Base-by-base conservation (phyloP, 2,888 invertebrate genomes). In the Glaucopsyche alexis region DNA sequence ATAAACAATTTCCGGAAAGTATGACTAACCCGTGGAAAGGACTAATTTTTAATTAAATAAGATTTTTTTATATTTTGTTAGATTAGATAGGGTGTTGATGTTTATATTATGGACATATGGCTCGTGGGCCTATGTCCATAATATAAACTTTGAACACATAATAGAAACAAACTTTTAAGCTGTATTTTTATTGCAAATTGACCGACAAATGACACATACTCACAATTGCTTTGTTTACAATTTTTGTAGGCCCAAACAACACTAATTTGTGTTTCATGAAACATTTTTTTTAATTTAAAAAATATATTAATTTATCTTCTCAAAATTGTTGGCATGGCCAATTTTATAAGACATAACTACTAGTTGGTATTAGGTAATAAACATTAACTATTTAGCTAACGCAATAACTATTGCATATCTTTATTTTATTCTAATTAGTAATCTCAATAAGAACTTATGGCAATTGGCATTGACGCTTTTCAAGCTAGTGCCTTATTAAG, bases 131-230 rank as follows among this genome's bases (percentile, higher is more conserved):
- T n/a, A n/a, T n/a, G n/a, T n/a, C n/a, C n/a, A n/a, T n/a, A n/a
- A n/a, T n/a, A n/a, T n/a, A n/a, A n/a, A n/a, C n/a, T n/a, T n/a
- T n/a, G n/a, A n/a, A n/a, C n/a, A n/a, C n/a, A n/a, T n/a, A n/a
- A n/a, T n/a, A n/a, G 13, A 19, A 47, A 19, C 19, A 49, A 69
- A 2, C 14, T 65, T 40, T 70, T 76, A 77, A 80, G 79, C 80
- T 79, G 82, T 76, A 74, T 75, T 83, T 89, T 90, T 87, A 89
- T 88, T 90, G 85, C 83, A 81, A 81, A 84, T 77, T 79, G 78
- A 79, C 75, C 71, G 71, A 76, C 71, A 78, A 75, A 79, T 77
- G 81, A 79, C 78, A 77, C 73, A 76, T 75, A 75, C 70, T 72
- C 66, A 76, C 69, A 14, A 72, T 75, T 74, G 74, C 42, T 52